Evolutionary conservation across 92 coral and sea anemone genomes (phyloP).

Genomic region (Hydrozoanthus gracilis): DNA sequence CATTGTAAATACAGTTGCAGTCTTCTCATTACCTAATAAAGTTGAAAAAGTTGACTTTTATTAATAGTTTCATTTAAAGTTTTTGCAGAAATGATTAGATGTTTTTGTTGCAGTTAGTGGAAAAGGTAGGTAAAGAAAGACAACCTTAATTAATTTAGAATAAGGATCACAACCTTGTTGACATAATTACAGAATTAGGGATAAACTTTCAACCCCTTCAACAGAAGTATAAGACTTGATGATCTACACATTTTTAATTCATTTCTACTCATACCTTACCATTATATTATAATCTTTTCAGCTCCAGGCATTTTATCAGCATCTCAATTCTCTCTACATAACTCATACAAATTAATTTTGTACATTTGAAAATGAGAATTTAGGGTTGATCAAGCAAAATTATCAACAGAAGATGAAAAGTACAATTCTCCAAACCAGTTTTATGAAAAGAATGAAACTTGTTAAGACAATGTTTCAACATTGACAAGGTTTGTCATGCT

Average conservation of each 20-base stretch:
- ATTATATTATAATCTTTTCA: constrained; percentile 3
- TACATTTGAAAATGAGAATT: constrained; percentile 30
- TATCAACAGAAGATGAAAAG: constrained; percentile 8
- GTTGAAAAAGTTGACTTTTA: background rate
- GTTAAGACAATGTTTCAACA: background rate
- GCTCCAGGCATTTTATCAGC: too few species aligned
- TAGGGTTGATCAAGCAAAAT: constrained; percentile 25
- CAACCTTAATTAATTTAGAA: background rate
- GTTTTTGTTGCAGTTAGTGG: background rate
- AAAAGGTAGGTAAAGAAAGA: constrained; percentile 1
- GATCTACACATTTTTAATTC: too few species aligned
- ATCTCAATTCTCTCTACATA: constrained; percentile 31
- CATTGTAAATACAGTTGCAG: background rate
- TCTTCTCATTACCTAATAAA: background rate
- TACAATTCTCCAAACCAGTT: constrained; percentile 11
- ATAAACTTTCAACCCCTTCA: constrained; percentile 24
- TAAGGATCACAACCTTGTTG: constrained; percentile 24
- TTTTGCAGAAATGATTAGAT: constrained; percentile 3
- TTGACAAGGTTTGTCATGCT: constrained; percentile 9
- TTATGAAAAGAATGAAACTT: constrained; percentile 16
- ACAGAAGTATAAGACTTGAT: too few species aligned
- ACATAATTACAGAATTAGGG: constrained; percentile 22
- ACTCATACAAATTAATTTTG: constrained; percentile 26
- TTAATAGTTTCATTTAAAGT: background rate
- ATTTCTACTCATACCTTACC: constrained; percentile 22